phyloP scores from a whole-genome alignment of 1,140 invertebrate species.

The Microplitis mediator region DNA sequence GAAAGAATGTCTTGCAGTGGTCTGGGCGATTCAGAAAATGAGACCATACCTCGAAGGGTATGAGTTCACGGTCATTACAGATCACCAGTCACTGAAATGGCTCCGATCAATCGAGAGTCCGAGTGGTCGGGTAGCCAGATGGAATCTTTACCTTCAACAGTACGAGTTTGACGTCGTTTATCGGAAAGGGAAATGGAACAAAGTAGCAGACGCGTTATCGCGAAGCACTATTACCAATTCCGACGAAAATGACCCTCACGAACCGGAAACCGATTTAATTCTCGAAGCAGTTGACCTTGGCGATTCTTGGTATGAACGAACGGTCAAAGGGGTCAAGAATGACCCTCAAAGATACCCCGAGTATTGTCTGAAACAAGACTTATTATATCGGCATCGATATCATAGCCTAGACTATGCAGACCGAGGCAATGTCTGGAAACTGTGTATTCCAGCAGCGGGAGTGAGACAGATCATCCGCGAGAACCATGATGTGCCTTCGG shows the following conservation, averaged over 20 bases:
- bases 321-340: neutral
- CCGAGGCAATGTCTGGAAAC: constrained; percentile 24
- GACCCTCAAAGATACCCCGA: constrained; percentile 18
- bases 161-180: constrained; percentile 55
- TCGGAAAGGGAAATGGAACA: constrained; percentile 46
- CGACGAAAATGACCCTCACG: neutral
- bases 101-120: constrained; percentile 53
- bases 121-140: constrained; percentile 53
- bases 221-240: neutral
- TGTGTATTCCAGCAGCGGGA: constrained; percentile 9
- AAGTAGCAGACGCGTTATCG: constrained; percentile 49
- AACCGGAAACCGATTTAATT: constrained; percentile 28
- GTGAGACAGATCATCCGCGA: neutral
- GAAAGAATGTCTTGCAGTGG: constrained; percentile 57
- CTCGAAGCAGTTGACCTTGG: constrained; percentile 22
- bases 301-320: constrained; percentile 37
- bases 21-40: constrained; percentile 56
- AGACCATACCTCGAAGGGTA: constrained; percentile 53
- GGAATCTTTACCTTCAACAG: constrained; percentile 51
- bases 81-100: constrained; percentile 59
- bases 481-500: constrained; percentile 24
- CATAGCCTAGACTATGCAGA: constrained; percentile 8
- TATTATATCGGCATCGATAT: constrained; percentile 19
- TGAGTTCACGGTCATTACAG: constrained; percentile 58
- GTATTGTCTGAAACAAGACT: constrained; percentile 23